Conservation (phyloP, 2,888 invertebrate genomes). For the Crossocerus cetratus region DNA sequence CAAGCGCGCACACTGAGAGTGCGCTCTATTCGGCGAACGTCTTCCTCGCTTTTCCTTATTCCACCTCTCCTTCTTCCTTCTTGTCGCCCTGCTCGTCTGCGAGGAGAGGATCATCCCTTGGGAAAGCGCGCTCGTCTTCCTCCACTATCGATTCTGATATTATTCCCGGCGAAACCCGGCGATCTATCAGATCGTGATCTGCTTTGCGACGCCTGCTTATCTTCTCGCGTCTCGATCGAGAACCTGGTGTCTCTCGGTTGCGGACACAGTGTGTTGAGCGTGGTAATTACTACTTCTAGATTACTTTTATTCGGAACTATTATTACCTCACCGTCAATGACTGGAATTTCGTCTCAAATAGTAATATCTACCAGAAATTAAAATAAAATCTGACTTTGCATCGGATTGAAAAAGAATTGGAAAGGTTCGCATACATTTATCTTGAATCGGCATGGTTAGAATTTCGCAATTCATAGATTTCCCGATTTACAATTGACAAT, state of each 20-base stretch:
- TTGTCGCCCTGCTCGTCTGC: background rate
- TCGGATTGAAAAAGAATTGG: too few species aligned
- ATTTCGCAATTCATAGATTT: too few species aligned
- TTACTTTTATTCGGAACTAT: background rate
- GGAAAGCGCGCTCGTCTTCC: background rate
- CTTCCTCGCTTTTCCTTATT: background rate
- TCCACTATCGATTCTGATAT: background rate
- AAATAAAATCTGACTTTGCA: too few species aligned
- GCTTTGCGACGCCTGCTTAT: background rate
- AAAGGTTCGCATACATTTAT: too few species aligned
- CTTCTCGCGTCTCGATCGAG: background rate
- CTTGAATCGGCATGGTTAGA: too few species aligned
- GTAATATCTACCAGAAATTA: too few species aligned
- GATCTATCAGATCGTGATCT: background rate
- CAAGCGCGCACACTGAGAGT: background rate
- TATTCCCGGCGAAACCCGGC: background rate
- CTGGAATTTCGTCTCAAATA: too few species aligned
- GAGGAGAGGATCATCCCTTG: conserved; percentile 3
- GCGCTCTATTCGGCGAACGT: background rate
- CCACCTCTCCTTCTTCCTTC: background rate
- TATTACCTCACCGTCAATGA: too few species aligned
- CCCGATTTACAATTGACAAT: too few species aligned
- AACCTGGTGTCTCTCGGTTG: background rate
- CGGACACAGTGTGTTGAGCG: background rate
- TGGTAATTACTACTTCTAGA: background rate